phyloP scores from a whole-genome alignment of 2,113 vertebrate genomes.

The Ondatra zibethicus region DNA sequence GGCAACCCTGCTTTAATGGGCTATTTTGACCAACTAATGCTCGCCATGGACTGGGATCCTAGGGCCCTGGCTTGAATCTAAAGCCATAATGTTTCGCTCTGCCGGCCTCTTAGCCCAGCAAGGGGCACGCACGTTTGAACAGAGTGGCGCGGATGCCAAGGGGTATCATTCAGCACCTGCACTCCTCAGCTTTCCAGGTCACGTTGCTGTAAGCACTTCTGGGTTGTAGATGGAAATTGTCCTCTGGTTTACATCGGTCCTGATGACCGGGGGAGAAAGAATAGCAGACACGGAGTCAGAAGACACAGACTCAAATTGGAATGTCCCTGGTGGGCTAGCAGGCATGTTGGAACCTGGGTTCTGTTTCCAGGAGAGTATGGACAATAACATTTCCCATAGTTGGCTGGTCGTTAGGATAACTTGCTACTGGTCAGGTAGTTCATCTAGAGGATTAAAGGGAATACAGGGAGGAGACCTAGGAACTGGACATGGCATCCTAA shows the following conservation, averaged over 20 bases:
- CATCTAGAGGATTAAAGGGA: background rate
- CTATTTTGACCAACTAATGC: background rate
- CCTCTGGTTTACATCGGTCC: background rate
- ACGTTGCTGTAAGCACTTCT: accelerated
- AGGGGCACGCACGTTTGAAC: accelerated
- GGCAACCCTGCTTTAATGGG: background rate
- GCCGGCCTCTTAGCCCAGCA: background rate
- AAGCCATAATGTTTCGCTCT: too few relatives aligned
- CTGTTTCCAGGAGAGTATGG: background rate
- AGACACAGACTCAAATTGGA: background rate
- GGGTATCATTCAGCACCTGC: accelerated
- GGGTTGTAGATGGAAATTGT: background rate
- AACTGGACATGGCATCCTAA: background rate
- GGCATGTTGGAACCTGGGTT: background rate
- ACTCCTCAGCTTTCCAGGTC: background rate
- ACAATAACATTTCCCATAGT: accelerated
- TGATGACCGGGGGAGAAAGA: background rate
- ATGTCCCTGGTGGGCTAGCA: background rate
- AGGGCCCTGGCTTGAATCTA: background rate
- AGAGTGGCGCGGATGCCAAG: accelerated
- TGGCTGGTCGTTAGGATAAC: too few relatives aligned
- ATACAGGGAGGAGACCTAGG: background rate
- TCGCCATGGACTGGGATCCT: background rate
- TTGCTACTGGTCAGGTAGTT: accelerated
- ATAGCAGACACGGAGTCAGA: accelerated